Evolutionary conservation across 2,113 vertebrate genomes (phyloP), one percentile per base, ranked within the genome.

Genomic region (Benthochromis sp.): DNA sequence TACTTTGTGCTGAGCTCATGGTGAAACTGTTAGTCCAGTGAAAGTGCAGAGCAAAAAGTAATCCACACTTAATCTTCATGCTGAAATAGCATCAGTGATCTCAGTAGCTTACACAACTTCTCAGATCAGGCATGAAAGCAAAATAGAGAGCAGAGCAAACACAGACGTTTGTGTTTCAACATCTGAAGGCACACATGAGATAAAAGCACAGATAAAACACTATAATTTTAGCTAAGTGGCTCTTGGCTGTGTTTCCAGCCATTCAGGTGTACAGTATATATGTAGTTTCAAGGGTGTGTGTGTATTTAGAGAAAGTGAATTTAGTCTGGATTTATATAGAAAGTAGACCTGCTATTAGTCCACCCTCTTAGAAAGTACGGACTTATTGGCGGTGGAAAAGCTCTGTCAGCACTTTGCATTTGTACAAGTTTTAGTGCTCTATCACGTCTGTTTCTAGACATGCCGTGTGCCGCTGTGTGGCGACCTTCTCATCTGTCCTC

Each of bases 301-400:
- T 50, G 13, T 91, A 91, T 92, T 94, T 92, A 91, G 86, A 88
- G 90, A 92, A 86, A 93, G 88, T 63, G 80, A 89, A 96, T 95
- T 95, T 89, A 95, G 92, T 91, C 94, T 94, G 92, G 92, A 91
- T 92, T 96, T 95, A 93, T 93, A 91, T 92, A 90, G 92, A 93
- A 93, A 92, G 91, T 82, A 95, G 94, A 92, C 92, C 90, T 95
- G 88, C 91, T 91, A 94, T 96, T 96, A 96, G 90, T 92, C 81
- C 85, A 78, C 90, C 82, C 69, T 89, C 82, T 90, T 81, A 93
- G 85, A 89, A 81, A 91, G 89, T 34, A 63, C 47, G 87, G 85
- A 84, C 85, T 59, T 88, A 86, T 84, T 89, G 91, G 86, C 73
- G 53, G 84, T 71, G 84, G 84, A 90, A 87, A 83, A 16, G 36